phyloP scores from a whole-genome alignment of 2,888 invertebrate genomes.

The Phania funesta region DNA sequence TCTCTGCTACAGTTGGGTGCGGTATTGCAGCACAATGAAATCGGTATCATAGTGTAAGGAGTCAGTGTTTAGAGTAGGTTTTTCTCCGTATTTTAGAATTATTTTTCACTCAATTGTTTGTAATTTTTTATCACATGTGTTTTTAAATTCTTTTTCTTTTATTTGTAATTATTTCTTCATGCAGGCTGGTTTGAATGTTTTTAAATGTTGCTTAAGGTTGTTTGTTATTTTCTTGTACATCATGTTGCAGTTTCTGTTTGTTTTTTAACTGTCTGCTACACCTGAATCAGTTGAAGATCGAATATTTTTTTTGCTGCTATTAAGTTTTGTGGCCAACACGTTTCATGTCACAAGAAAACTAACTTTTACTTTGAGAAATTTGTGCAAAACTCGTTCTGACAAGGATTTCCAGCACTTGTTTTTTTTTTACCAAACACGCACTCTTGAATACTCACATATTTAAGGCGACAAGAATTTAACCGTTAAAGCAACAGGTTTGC shows the following conservation, averaged over 20 bases:
- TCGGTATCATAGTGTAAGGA: not conserved
- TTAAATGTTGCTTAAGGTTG: constrained; percentile 24
- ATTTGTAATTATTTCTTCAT: not conserved
- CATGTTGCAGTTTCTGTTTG: constrained; percentile 18
- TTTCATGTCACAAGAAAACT: constrained; percentile 58
- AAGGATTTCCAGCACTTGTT: constrained; percentile 57
- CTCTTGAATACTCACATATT: not conserved
- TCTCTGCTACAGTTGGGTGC: constrained; percentile 18
- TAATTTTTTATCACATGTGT: constrained; percentile 41
- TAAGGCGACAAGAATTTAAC: constrained; percentile 34
- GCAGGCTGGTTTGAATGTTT: not conserved
- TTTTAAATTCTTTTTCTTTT: constrained; percentile 22
- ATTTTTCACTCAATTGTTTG: constrained; percentile 8
- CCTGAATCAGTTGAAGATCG: constrained; percentile 59
- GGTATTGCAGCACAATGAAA: not conserved
- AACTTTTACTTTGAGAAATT: constrained; percentile 66
- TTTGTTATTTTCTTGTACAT: constrained; percentile 2
- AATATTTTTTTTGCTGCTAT: constrained; percentile 24
- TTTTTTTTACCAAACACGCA: constrained; percentile 13
- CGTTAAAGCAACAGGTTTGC: constrained; percentile 60
- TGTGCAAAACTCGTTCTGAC: constrained; percentile 60
- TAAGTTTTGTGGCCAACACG: constrained; percentile 56
- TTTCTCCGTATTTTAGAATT: not conserved
- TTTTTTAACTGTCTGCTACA: constrained; percentile 40
- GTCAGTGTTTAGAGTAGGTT: not conserved